Percentiles rank a stretch among this genome's conserved stretches.
Evolutionary conservation across 1,140 invertebrate genomes (phyloP).

Genomic region (Caerostris darwini): DNA sequence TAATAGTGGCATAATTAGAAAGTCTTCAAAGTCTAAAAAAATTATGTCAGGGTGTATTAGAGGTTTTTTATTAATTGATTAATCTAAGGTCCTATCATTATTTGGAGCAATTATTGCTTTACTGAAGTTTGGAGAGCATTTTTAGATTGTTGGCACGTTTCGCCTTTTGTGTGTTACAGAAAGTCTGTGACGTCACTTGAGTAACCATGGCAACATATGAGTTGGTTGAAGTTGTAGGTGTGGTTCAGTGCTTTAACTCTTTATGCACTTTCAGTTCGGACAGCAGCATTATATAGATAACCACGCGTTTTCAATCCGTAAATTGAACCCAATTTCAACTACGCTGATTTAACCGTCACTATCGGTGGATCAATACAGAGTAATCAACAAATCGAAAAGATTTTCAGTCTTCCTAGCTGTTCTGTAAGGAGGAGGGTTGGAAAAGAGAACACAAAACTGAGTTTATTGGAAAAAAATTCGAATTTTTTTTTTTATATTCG

Average conservation of each 20-base stretch:
- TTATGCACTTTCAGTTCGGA: constrained; percentile 63
- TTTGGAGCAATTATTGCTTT: constrained; percentile 75
- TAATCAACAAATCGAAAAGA: constrained; percentile 70
- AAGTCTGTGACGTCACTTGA: constrained; percentile 68
- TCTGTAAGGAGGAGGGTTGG: background rate
- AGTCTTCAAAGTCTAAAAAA: constrained; percentile 44
- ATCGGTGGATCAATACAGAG: constrained; percentile 23
- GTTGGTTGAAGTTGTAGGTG: constrained; percentile 75
- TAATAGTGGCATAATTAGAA: constrained; percentile 46
- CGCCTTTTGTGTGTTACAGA: constrained; percentile 67
- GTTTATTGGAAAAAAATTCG: background rate
- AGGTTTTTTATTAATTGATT: constrained; percentile 76
- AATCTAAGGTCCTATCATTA: constrained; percentile 65
- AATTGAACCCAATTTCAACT: constrained; percentile 51
- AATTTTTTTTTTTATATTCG: background rate
- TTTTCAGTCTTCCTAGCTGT: background rate
- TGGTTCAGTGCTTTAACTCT: constrained; percentile 75
- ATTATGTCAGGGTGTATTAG: background rate
- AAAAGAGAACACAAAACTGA: background rate
- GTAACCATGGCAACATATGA: constrained; percentile 67
- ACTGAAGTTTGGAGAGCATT: constrained; percentile 61
- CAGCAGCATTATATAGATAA: constrained; percentile 41
- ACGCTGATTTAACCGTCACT: constrained; percentile 66
- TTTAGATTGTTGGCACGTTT: constrained; percentile 77
- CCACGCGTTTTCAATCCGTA: constrained; percentile 63